phyloP scores from a whole-genome alignment of 2,113 vertebrate species.

The Holacanthus passer region DNA sequence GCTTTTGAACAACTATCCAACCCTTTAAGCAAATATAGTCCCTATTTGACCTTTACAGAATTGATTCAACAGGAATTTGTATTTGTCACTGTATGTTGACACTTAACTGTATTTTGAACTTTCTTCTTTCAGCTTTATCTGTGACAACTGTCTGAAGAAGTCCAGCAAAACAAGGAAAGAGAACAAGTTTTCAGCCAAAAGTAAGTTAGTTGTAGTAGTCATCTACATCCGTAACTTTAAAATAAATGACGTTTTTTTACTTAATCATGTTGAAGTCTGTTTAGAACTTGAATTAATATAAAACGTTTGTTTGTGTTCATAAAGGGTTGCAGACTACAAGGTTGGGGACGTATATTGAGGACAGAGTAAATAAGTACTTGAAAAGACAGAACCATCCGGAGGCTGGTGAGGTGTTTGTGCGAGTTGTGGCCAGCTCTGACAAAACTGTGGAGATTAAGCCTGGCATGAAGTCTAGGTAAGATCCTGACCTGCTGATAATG shows the following conservation, averaged over 20 bases:
- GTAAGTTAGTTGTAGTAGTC: slow-evolving; percentile 82
- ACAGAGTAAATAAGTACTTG: slow-evolving; percentile 97
- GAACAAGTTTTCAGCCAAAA: slow-evolving; percentile 97
- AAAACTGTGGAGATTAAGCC: slow-evolving; percentile 98
- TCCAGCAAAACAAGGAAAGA: slow-evolving; percentile 94
- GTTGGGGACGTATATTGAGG: slow-evolving; percentile 95
- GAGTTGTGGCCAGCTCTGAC: slow-evolving; percentile 98
- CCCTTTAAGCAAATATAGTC: background rate
- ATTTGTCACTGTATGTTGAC: background rate
- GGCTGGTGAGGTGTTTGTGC: slow-evolving; percentile 97
- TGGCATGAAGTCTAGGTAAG: slow-evolving; percentile 97
- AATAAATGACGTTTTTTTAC: background rate
- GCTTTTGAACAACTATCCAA: background rate
- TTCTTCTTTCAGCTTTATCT: slow-evolving; percentile 90
- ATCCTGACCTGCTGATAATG: background rate
- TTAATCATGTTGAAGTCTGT: background rate
- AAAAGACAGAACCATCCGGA: slow-evolving; percentile 97
- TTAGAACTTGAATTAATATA: background rate
- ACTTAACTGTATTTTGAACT: background rate
- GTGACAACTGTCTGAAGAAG: slow-evolving; percentile 98
- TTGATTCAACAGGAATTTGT: background rate
- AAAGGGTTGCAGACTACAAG: slow-evolving; percentile 93
- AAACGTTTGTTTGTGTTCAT: background rate
- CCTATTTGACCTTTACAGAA: background rate
- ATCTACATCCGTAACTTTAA: no score